phyloP scores from a whole-genome alignment of 30 jellyfish, hydroid and myxozoan genomes.

The Euphysa ruthae region DNA sequence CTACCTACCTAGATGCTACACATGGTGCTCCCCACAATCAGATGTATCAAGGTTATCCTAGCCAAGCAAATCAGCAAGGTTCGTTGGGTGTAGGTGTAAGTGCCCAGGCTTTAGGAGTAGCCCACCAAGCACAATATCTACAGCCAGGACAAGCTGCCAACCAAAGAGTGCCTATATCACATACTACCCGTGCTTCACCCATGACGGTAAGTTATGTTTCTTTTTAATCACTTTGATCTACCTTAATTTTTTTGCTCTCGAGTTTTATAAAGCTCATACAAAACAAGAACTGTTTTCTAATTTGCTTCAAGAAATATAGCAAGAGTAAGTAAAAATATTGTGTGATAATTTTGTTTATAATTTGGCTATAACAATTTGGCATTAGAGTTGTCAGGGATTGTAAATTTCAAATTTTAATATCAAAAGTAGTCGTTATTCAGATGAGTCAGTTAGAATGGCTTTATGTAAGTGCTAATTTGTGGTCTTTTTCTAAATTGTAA shows the following conservation, averaged over 20 bases:
- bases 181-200: slow-evolving; percentile 98
- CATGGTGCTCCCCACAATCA: slow-evolving; percentile 79
- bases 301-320: too few relatives aligned
- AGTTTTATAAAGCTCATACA: too few relatives aligned
- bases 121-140: slow-evolving; percentile 88
- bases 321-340: too few relatives aligned
- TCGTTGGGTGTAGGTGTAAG: slow-evolving; percentile 89
- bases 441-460: too few relatives aligned
- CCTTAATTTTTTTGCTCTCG: background rate
- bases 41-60: slow-evolving; percentile 78
- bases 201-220: slow-evolving; percentile 95
- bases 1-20: slow-evolving; percentile 78
- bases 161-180: slow-evolving; percentile 96
- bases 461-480: too few relatives aligned
- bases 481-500: too few relatives aligned
- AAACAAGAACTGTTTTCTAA: too few relatives aligned
- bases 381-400: too few relatives aligned
- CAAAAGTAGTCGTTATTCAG: too few relatives aligned
- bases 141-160: slow-evolving; percentile 97
- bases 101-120: slow-evolving; percentile 99
- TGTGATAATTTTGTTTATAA: too few relatives aligned
- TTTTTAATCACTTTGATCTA: background rate
- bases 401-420: too few relatives aligned
- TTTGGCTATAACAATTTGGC: too few relatives aligned
- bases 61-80: slow-evolving; percentile 68